Evolutionary conservation across 1,140 invertebrate genomes (phyloP).

Genomic region (Bradysia coprophila): DNA sequence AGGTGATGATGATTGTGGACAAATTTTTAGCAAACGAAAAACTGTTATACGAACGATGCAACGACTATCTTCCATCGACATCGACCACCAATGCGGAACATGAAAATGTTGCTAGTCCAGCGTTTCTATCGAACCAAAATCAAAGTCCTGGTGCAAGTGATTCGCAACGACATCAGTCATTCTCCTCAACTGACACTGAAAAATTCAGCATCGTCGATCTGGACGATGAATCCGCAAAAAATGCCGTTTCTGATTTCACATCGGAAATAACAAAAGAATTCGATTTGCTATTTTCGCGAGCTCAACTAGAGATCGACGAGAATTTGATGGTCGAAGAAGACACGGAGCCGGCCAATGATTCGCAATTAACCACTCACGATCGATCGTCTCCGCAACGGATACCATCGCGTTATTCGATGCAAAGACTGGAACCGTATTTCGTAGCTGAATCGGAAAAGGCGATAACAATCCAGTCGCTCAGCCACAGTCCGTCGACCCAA

Average conservation of each 20-base stretch:
- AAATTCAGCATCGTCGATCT: constrained; percentile 3
- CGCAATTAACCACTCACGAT: background rate
- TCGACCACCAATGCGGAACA: background rate
- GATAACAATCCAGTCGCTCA: background rate
- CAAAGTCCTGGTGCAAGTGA: too few relatives aligned
- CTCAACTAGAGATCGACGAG: background rate
- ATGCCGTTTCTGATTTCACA: constrained; percentile 1
- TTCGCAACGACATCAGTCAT: background rate
- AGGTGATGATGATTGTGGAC: constrained; percentile 1
- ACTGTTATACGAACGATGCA: too few relatives aligned
- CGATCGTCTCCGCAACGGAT: background rate
- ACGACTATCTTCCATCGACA: too few relatives aligned
- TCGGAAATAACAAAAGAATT: constrained; percentile 5
- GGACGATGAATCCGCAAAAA: constrained; percentile 1
- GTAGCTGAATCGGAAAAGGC: background rate
- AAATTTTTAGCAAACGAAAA: constrained; percentile 3
- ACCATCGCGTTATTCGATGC: constrained; percentile 4
- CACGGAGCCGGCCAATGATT: background rate
- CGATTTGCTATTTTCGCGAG: constrained; percentile 3
- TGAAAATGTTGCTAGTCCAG: background rate
- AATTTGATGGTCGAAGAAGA: background rate
- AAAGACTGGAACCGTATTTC: constrained; percentile 5
- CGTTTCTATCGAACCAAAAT: background rate
- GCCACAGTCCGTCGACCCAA: background rate
- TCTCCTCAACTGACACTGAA: background rate